These are phyloP conservation scores for Alloscopus bannaensis DNA, from an alignment of 2,888 invertebrate species.

Conservation along the genomic window DNA sequence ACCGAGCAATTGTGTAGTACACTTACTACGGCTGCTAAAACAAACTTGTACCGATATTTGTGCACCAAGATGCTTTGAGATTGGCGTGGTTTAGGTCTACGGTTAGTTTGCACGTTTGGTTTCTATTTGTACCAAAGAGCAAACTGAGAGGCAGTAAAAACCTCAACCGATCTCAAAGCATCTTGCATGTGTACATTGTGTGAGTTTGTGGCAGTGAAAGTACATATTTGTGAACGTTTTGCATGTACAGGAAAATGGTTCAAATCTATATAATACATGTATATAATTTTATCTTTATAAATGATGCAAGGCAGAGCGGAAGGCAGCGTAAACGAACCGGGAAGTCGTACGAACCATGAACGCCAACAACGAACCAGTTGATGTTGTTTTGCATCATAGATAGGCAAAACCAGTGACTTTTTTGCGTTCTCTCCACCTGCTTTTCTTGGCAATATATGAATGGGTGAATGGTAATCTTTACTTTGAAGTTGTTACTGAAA, in stretches of 20 bases:
- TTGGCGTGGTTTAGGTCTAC: background rate
- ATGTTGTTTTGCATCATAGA: no score
- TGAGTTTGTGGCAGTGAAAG: background rate
- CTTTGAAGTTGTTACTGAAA: no score
- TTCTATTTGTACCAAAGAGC: background rate
- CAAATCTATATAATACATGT: conserved; percentile 1
- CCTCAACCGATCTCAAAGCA: no score
- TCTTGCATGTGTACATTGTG: background rate
- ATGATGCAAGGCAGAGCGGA: conserved; percentile 22
- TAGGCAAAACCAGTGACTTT: no score
- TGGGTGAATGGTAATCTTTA: no score
- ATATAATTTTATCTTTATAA: background rate
- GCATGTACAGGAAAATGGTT: no score
- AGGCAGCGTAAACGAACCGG: conserved; percentile 9
- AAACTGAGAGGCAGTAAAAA: background rate
- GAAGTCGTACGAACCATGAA: conserved; percentile 2
- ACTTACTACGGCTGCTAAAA: conserved; percentile 16
- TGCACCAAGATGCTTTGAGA: background rate
- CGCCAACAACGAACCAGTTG: no score
- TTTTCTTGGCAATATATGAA: no score
- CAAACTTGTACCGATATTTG: background rate
- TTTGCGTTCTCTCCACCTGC: no score
- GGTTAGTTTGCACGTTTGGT: background rate
- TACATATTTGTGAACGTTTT: background rate
- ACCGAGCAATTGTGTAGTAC: conserved; percentile 15